Evolutionary conservation across 2,888 invertebrate genomes (phyloP).

Genomic region (Neoaliturus tenellus): DNA sequence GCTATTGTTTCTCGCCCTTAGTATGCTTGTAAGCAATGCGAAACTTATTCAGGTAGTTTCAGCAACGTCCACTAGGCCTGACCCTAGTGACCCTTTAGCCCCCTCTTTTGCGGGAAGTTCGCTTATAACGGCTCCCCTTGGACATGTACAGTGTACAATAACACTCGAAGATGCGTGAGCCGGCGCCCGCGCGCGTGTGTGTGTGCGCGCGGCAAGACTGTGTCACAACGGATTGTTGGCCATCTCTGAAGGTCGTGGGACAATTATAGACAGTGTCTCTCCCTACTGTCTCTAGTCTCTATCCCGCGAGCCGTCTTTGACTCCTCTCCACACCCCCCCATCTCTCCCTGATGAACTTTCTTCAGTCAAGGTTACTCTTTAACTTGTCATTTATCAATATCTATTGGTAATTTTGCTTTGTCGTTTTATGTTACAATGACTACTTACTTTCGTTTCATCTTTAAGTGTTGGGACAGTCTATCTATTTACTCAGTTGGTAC

Average conservation of each 20-base stretch:
- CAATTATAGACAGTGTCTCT: neutral
- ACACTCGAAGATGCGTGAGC: neutral
- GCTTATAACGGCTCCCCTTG: neutral
- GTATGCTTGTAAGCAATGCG: neutral
- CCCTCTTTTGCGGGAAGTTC: neutral
- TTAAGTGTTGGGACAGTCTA: too few species aligned
- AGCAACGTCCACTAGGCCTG: neutral
- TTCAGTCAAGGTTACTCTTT: too few species aligned
- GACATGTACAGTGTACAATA: too few species aligned
- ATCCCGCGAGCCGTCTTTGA: neutral
- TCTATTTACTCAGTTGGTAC: too few species aligned
- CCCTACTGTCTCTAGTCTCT: neutral
- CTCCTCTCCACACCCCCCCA: neutral
- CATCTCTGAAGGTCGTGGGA: neutral
- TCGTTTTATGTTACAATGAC: too few species aligned
- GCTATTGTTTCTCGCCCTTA: too few species aligned
- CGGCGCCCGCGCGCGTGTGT: neutral
- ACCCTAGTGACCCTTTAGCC: too few species aligned
- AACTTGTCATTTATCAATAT: too few species aligned
- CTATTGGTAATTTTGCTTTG: too few species aligned
- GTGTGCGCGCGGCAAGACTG: neutral
- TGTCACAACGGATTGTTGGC: constrained; percentile 3
- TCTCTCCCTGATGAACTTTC: too few species aligned
- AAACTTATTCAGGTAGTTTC: neutral
- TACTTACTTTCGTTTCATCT: too few species aligned